Evolutionary conservation across 2,113 vertebrate species (phyloP), one percentile per base, ranked within the genome.

Genomic region (Brachirus orientalis): DNA sequence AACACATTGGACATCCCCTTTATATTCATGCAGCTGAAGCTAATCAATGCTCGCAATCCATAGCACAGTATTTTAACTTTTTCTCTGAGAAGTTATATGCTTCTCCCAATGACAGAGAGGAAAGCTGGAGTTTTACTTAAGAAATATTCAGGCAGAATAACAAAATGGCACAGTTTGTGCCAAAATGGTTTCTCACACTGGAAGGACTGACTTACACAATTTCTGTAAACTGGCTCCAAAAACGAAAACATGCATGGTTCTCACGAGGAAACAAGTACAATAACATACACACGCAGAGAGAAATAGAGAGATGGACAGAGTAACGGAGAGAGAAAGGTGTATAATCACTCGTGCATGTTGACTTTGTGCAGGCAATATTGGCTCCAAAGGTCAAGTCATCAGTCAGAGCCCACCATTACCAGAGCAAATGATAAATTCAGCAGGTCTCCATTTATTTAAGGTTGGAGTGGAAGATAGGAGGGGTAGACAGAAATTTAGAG

Each of bases 311-410:
- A 4, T 1, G 16, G 4, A n/a, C 3, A n/a, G 4, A 22, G 33
- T 10, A 19, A 47, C 28, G 54, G 16, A 47, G 17, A 55, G 37
- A 44, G 40, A 56, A 43, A 54, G 44, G 48, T 35, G 20, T 36
- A 63, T 8, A 11, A 8, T 18, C 63, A 69, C 45, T 48, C 8
- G 46, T 8, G 1, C 40, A 62, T 40, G 10, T 43, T 63, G 51
- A 65, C 50, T 48, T 75, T 61, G 77, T n/a, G 68, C 56, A 55
- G 54, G 63, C 61, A 58, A 43, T 68, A 75, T 47, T 67, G 72
- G 51, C 76, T 72, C 59, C 50, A 88, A 81, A 85, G 77, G 83
- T 90, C 80, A 86, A 74, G 69, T 75, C 80, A 89, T 82, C 79
- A 75, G 71, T 71, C 66, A 76, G 56, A 79, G 62, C 28, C 61